Evolutionary conservation across 2,888 invertebrate species (phyloP).

Genomic region (Sarcophaga caerulescens): DNA sequence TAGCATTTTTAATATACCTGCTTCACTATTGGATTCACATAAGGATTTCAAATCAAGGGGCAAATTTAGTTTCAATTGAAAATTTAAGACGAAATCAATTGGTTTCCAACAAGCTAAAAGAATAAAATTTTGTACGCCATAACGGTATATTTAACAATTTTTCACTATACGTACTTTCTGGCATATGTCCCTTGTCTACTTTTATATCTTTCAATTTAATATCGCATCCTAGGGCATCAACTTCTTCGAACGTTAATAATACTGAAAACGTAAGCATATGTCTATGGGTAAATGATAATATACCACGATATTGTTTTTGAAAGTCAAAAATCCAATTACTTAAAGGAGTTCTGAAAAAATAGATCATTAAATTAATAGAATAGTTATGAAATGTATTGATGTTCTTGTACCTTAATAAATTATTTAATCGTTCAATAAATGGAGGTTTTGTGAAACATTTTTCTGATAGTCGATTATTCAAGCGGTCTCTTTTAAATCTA

Average conservation of each 20-base stretch:
- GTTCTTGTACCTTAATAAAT: constrained; percentile 45
- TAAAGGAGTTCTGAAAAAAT: constrained; percentile 48
- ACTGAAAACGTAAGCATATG: constrained; percentile 63
- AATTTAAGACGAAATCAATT: constrained; percentile 72
- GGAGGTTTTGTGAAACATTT: neutral
- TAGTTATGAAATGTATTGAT: neutral
- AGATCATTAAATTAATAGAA: neutral
- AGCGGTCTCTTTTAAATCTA: constrained; percentile 29
- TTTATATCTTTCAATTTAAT: constrained; percentile 68
- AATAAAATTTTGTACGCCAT: neutral
- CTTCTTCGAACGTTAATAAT: constrained; percentile 69
- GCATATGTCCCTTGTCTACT: constrained; percentile 36
- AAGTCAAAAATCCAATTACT: constrained; percentile 74
- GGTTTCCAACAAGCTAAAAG: constrained; percentile 68
- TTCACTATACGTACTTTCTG: constrained; percentile 56
- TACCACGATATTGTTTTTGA: constrained; percentile 68
- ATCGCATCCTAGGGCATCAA: constrained; percentile 65
- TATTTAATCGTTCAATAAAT: constrained; percentile 67
- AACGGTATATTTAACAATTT: neutral
- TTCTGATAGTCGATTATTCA: neutral
- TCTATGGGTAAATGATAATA: constrained; percentile 60
- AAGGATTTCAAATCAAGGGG: constrained; percentile 68
- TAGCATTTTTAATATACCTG: constrained; percentile 68
- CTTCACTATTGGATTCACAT: constrained; percentile 65
- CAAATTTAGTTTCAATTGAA: constrained; percentile 72